Conservation (phyloP, 1,140 invertebrate species). For the Panulirus ornatus region DNA sequence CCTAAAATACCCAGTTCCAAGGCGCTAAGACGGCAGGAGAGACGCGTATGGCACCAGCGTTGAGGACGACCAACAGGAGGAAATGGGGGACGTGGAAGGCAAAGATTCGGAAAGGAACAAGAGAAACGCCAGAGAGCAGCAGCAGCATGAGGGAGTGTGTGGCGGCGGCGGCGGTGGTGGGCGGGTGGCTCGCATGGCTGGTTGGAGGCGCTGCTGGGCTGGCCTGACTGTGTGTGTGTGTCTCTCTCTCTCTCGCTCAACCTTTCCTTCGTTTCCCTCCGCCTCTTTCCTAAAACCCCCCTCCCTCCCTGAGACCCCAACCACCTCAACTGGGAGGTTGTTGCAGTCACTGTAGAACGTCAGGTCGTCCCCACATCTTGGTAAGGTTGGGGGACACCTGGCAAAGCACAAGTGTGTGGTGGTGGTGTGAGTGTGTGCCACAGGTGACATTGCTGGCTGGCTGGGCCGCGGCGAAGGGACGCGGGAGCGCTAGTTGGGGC, state of each 20-base stretch:
- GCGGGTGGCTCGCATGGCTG: slow-evolving; percentile 33
- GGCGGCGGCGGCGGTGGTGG: background rate
- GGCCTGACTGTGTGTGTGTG: too few relatives aligned
- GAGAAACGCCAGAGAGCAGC: background rate
- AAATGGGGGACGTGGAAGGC: background rate
- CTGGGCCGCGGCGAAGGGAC: background rate
- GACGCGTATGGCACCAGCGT: background rate
- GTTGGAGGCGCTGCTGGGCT: too few relatives aligned
- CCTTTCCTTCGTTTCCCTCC: background rate
- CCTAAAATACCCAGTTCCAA: background rate
- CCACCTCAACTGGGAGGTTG: background rate
- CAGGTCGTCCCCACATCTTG: background rate
- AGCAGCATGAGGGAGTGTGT: background rate
- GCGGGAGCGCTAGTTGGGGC: slow-evolving; percentile 3
- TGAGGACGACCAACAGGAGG: background rate
- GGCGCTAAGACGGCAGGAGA: background rate
- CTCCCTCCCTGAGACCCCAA: background rate
- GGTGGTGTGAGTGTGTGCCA: background rate
- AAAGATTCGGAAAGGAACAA: background rate
- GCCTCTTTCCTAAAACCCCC: background rate
- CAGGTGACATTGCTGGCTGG: background rate
- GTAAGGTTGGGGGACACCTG: background rate
- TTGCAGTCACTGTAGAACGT: background rate
- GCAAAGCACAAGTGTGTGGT: background rate
- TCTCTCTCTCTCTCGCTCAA: too few relatives aligned